Evolutionary conservation across 1,140 invertebrate species (phyloP), one percentile per base, ranked within the genome.

Genomic region (Leptinotarsa texana): DNA sequence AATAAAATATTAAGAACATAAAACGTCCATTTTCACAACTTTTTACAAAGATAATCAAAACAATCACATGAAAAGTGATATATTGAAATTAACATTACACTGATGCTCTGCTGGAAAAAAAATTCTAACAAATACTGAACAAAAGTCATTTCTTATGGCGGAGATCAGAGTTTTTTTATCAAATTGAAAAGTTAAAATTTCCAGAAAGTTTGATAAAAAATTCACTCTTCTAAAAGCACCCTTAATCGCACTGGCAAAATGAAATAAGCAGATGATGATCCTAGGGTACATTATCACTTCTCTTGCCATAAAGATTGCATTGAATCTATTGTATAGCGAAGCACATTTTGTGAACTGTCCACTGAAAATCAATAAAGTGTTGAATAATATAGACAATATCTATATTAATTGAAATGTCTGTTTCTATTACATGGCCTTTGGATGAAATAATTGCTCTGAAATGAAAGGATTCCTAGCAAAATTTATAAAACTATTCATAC

Each of bases 401-500:
- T 57, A 5, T 57, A 57, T 57, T n/a, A n/a, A 15, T n/a, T 57
- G 17, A 5, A 17, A 57, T 57, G 51, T 17, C 13, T 6, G 4
- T 57, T 57, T 17, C 17, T n/a, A 18, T 15, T 57, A 15, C 51
- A 18, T 0, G 33, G 8, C 2, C 33, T 11, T 42, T 42, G 33
- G 8, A 42, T 42, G 8, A 42, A 42, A 42, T 42, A 11, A 42
- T 42, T 42, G 11, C 4, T 42, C 8, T 42, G 6, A 11, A 42
- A 11, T 42, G 11, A 42, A 11, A 42, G 8, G 8, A 42, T 42
- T 11, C 8, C 8, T 42, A 42, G 0, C 8, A 42, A 42, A 42
- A 42, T 42, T 3, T 42, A 42, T 15, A 65, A 65, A 4, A 69
- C 15, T 72, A 51, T 63, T 77, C 68, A 75, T 75, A 78, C 79